Evolutionary conservation across 2,888 invertebrate genomes (phyloP).

Genomic region (Morinoia aosen): DNA sequence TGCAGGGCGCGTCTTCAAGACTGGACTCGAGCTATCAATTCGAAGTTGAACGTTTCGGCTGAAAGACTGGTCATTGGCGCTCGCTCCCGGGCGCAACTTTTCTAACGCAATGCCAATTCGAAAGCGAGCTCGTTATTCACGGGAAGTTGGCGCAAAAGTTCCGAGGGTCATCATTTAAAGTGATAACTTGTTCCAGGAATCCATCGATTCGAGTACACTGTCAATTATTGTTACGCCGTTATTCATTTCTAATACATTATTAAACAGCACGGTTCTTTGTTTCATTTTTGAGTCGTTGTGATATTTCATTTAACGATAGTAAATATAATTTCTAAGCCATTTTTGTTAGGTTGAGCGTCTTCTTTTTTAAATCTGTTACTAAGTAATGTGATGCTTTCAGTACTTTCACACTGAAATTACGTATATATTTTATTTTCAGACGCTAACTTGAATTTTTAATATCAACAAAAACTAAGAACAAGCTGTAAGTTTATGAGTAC

Average conservation of each 20-base stretch:
- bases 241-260: neutral
- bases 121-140: conserved; percentile 19
- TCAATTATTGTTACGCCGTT: neutral
- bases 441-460: no score
- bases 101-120: neutral
- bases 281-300: neutral
- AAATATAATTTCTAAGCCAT: neutral
- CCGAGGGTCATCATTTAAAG: neutral
- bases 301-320: neutral
- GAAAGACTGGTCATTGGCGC: conserved; percentile 36
- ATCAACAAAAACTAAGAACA: no score
- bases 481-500: no score
- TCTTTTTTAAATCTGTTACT: no score
- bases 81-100: neutral
- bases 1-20: neutral
- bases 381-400: no score
- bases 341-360: no score
- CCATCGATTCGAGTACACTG: neutral
- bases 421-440: no score
- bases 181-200: neutral
- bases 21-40: conserved; percentile 5
- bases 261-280: neutral
- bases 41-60: neutral
- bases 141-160: neutral
- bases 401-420: neutral